Conservation (phyloP, 1,140 invertebrate genomes). For the Probaryconus sp. region DNA sequence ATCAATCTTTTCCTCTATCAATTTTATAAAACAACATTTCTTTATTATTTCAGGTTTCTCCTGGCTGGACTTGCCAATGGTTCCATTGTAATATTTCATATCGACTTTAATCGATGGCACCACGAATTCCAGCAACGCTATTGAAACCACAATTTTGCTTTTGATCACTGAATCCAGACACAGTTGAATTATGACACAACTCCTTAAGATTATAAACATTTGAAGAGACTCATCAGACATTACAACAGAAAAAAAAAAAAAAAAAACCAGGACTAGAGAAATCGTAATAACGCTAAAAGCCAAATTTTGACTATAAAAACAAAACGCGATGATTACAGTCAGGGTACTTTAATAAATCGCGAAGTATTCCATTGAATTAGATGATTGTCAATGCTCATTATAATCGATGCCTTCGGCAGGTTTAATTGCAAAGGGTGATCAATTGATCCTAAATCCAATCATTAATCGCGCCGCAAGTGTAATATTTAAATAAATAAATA, state of each 20-base stretch:
- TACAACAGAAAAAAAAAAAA: too few relatives aligned
- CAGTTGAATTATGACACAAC: neutral
- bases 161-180: conserved; percentile 19
- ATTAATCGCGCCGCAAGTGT: conserved; percentile 44
- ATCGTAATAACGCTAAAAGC: neutral
- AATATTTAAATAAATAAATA: conserved; percentile 43
- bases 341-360: conserved; percentile 18
- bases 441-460: conserved; percentile 41
- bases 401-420: conserved; percentile 59
- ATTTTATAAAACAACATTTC: neutral
- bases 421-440: conserved; percentile 9
- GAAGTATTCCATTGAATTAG: conserved; percentile 47
- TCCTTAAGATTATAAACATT: conserved; percentile 1
- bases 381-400: conserved; percentile 58
- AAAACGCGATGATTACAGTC: neutral
- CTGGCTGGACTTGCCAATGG: conserved; percentile 97
- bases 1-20: neutral
- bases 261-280: too few relatives aligned
- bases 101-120: conserved; percentile 99
- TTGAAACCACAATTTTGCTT: conserved; percentile 77
- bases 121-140: conserved; percentile 97
- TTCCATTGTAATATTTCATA: conserved; percentile 98
- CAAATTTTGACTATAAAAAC: too few relatives aligned
- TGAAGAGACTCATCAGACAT: neutral
- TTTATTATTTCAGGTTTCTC: conserved; percentile 87